phyloP scores from a whole-genome alignment of 2,113 vertebrate genomes.

The Chionodraco myersi region DNA sequence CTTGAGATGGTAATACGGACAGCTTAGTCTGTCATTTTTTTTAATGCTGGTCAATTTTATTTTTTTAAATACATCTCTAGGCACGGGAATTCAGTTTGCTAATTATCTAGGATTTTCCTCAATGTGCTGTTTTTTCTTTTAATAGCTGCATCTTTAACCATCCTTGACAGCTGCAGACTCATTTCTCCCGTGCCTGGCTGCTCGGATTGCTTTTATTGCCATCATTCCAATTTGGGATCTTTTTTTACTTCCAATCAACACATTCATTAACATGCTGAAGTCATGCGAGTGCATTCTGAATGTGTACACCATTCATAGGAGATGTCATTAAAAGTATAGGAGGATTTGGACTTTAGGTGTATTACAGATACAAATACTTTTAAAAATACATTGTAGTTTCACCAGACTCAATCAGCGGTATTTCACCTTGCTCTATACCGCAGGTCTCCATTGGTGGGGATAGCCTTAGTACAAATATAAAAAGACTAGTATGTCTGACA shows the following conservation, averaged over 20 bases:
- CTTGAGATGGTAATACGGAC: conserved; percentile 32
- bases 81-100: conserved; percentile 54
- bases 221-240: conserved; percentile 25
- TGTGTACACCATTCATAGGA: too few species aligned
- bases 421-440: not conserved
- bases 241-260: conserved; percentile 6
- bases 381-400: not conserved
- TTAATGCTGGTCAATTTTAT: conserved; percentile 41
- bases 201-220: not conserved
- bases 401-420: not conserved
- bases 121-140: conserved; percentile 48
- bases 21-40: conserved; percentile 54
- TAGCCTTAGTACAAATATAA: too few species aligned
- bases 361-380: not conserved
- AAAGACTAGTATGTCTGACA: too few species aligned
- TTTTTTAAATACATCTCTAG: conserved; percentile 33
- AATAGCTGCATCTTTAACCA: conserved; percentile 51
- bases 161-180: conserved; percentile 55
- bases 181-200: conserved; percentile 35
- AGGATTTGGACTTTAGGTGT: too few species aligned
- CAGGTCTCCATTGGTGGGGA: too few species aligned
- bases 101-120: conserved; percentile 60
- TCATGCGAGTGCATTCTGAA: not conserved
- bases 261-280: not conserved
- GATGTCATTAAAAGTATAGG: too few species aligned